Evolutionary conservation across 2,113 vertebrate species (phyloP), one percentile per base, ranked within the genome.

Genomic region (Shinisaurus crocodilurus): DNA sequence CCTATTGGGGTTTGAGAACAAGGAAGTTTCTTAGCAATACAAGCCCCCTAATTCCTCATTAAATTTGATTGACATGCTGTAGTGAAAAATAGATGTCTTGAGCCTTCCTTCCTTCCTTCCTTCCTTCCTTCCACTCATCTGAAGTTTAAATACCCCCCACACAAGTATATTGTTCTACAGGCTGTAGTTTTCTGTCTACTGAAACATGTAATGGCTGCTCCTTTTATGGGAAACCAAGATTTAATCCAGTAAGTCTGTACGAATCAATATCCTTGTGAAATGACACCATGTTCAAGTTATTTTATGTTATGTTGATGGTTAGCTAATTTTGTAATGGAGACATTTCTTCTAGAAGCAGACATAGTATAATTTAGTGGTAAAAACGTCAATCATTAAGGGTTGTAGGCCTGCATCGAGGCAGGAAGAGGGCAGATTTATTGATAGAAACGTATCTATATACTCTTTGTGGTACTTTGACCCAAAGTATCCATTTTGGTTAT

Each of bases 271-370:
- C 97, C 96, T 96, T 96, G 98, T 97, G 97, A 97, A 98, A 98
- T 98, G 98, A 98, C 98, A 98, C 97, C 95, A 92, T 97, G 97
- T 97, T 96, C 95, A 95, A 97, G 98, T 98, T 98, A 98, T 98
- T 98, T 97, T 98, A 98, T 98, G 98, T 98, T 98, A 98, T 97
- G 97, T 97, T 98, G 98, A 98, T 98, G 98, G 98, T 98, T 97
- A 98, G 98, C 98, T 98, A 98, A 98, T 98, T 98, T 98, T 98
- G 98, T 97, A 97, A 98, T 97, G 97, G 98, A 98, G 98, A 98
- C 97, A 97, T 98, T 97, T 98, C 98, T 98, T 95, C 94, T 94
- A 93, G 95, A 98, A 97, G 97, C 96, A 98, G 98, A 98, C 97
- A 96, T 91, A 97, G 97, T 97, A 97, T 98, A 98, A 99, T 98